phyloP scores from a whole-genome alignment of 2,888 invertebrate genomes.

The Tetragonula carbonaria region DNA sequence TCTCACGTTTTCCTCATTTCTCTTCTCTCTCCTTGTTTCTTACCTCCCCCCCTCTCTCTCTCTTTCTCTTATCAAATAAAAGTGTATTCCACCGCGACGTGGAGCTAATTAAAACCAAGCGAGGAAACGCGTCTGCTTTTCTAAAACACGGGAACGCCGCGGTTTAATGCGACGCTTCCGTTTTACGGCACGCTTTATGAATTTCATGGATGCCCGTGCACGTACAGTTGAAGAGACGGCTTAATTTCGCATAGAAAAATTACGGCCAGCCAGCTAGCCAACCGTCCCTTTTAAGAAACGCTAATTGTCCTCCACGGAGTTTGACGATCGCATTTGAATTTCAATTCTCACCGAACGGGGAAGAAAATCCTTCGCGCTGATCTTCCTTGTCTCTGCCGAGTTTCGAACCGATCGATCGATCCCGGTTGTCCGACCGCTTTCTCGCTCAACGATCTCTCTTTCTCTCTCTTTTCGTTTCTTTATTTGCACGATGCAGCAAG shows the following conservation, averaged over 20 bases:
- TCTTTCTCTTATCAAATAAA: constrained; percentile 13
- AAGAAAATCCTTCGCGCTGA: background rate
- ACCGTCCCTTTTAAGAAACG: constrained; percentile 2
- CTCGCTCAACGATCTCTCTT: background rate
- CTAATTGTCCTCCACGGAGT: constrained; percentile 25
- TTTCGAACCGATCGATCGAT: background rate
- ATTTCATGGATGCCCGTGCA: constrained; percentile 50
- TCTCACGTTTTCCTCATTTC: background rate
- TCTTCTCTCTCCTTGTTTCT: background rate
- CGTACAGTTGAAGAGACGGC: constrained; percentile 42
- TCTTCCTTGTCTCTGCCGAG: background rate
- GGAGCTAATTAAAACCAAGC: constrained; percentile 40
- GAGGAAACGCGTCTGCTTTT: constrained; percentile 24
- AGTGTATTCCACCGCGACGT: background rate
- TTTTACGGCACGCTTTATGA: constrained; percentile 51
- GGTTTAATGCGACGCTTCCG: constrained; percentile 49
- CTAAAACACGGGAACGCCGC: constrained; percentile 27
- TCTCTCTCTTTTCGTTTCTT: background rate
- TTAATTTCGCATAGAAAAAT: constrained; percentile 52
- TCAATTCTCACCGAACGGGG: background rate
- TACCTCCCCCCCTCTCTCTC: background rate
- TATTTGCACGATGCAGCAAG: background rate
- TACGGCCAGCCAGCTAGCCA: background rate
- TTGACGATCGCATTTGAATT: constrained; percentile 4
- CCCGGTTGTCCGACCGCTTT: background rate